These are phyloP conservation scores for Barnardius zonarius DNA, from an alignment of 2,113 vertebrate species.

Conservation along the genomic window DNA sequence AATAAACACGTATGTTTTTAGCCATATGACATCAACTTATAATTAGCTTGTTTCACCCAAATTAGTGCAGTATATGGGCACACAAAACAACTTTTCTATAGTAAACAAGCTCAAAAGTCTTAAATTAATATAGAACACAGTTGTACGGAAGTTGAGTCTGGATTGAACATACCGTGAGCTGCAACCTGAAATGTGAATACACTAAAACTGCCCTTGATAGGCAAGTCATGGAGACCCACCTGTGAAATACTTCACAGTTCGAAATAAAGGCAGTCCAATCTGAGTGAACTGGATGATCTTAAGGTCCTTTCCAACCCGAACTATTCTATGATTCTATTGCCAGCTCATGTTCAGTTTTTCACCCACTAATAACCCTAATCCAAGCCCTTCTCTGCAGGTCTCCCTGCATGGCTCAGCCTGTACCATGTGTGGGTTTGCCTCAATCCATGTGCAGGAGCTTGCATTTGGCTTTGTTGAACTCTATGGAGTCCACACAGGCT, in stretches of 20 bases:
- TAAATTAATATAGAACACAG: background rate
- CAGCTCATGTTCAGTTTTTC: background rate
- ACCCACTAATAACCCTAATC: background rate
- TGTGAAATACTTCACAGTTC: background rate
- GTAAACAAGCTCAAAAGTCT: constrained; percentile 2
- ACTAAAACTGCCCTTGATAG: background rate
- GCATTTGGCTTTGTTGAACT: background rate
- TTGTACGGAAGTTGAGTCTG: background rate
- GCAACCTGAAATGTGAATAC: background rate
- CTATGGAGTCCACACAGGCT: background rate
- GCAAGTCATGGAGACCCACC: background rate
- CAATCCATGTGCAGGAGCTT: background rate
- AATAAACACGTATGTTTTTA: constrained; percentile 56
- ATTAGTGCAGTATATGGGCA: background rate
- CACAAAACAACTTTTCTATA: constrained; percentile 9
- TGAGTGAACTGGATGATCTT: background rate
- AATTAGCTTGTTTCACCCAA: constrained; percentile 47
- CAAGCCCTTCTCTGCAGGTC: background rate
- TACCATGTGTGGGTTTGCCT: background rate
- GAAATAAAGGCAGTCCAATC: background rate
- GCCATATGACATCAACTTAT: constrained; percentile 60
- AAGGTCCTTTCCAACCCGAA: background rate
- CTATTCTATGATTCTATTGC: background rate
- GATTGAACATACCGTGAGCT: background rate
- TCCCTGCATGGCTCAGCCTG: background rate